Evolutionary conservation across 2,888 invertebrate species (phyloP).

Genomic region (Tipula lateralis): DNA sequence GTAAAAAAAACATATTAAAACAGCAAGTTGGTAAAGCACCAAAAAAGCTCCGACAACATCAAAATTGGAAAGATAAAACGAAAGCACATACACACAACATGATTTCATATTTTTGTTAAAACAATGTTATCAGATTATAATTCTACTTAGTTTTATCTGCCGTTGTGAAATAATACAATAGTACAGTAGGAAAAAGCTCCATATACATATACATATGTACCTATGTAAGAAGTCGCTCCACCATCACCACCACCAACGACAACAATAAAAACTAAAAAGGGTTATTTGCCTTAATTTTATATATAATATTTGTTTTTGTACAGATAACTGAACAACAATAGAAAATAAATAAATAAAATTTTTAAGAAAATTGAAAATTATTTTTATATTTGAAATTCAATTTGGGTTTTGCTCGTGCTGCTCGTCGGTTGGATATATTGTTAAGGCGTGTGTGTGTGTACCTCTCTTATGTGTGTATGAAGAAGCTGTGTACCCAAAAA

Average conservation of each 20-base stretch:
- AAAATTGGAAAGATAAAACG: background rate
- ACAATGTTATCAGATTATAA: constrained; percentile 24
- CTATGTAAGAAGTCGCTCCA: background rate
- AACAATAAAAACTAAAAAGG: background rate
- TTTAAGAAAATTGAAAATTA: constrained; percentile 15
- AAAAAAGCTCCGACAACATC: background rate
- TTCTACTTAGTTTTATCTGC: constrained; percentile 1
- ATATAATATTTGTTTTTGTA: background rate
- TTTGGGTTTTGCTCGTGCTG: background rate
- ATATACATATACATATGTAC: background rate
- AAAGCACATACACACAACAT: background rate
- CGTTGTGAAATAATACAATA: background rate
- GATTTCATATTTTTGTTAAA: constrained; percentile 9
- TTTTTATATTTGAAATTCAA: background rate
- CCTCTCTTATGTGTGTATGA: background rate
- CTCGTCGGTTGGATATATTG: background rate
- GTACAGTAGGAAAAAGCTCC: background rate
- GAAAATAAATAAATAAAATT: background rate
- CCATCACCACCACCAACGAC: background rate
- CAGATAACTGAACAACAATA: background rate
- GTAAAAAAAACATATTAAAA: background rate
- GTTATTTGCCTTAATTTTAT: constrained; percentile 7
- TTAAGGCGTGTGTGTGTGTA: background rate
- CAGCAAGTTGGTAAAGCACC: background rate
- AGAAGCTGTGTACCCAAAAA: background rate